Conservation (phyloP, 2,888 invertebrate species). For the Altica lythri region DNA sequence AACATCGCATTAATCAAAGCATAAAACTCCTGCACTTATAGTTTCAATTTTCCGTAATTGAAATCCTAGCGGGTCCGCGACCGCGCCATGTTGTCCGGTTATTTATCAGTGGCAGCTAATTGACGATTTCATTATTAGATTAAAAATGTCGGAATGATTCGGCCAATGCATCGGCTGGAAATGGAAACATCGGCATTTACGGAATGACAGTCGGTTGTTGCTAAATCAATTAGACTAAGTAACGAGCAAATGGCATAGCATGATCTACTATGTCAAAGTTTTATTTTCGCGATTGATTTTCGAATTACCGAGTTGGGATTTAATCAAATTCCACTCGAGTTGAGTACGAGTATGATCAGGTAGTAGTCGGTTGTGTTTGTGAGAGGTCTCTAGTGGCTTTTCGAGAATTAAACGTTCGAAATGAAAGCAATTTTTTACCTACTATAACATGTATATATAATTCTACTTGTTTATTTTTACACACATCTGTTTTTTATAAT, state of each 20-base stretch:
- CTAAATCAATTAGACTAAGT: conserved; percentile 52
- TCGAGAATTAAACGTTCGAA: conserved; percentile 7
- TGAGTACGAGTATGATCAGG: conserved; percentile 13
- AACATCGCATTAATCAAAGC: conserved; percentile 22
- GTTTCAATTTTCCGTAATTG: conserved; percentile 51
- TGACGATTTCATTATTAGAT: conserved; percentile 52
- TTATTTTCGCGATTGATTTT: conserved; percentile 28
- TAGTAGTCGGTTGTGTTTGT: conserved; percentile 16
- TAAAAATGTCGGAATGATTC: conserved; percentile 49
- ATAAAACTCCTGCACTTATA: conserved; percentile 49
- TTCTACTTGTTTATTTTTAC: too few species aligned
- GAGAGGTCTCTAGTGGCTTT: conserved; percentile 16
- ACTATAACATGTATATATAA: too few species aligned
- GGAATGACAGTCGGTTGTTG: conserved; percentile 48
- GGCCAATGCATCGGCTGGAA: conserved; percentile 48
- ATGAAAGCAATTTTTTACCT: too few species aligned
- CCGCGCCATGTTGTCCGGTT: conserved; percentile 32
- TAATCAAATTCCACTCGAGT: conserved; percentile 17
- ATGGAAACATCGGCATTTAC: conserved; percentile 49
- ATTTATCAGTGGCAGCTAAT: conserved; percentile 48
- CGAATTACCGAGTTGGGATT: conserved; percentile 19
- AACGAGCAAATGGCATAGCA: conserved; percentile 33
- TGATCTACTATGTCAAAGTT: conserved; percentile 30
- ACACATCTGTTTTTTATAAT: too few species aligned
- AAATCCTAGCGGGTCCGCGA: conserved; percentile 44